Percentiles rank a stretch among this genome's conserved stretches.
Conservation (phyloP, 2,113 vertebrate species). For the Penelope pileata region DNA sequence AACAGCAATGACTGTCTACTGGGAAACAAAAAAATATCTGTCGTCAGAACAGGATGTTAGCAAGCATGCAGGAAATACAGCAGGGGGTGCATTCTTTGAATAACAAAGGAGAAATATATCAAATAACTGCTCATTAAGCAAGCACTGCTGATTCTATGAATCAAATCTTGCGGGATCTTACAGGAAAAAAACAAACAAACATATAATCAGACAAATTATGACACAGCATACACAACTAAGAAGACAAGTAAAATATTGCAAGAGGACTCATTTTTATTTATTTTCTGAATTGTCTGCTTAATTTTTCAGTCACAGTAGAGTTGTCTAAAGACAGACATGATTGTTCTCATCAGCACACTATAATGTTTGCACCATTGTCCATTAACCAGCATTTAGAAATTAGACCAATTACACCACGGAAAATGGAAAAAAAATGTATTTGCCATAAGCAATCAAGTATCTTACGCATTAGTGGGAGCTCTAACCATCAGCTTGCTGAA, state of each 20-base stretch:
- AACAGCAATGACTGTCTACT: neutral
- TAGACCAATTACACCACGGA: neutral
- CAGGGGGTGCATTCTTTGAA: neutral
- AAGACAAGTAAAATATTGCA: neutral
- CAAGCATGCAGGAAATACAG: neutral
- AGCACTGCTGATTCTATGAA: neutral
- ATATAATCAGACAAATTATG: neutral
- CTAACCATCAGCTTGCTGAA: neutral
- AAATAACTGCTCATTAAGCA: conserved; percentile 26
- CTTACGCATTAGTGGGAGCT: neutral
- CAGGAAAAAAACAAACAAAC: neutral
- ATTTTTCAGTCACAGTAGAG: neutral
- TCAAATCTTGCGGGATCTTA: neutral
- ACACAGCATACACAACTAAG: neutral
- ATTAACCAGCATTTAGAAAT: neutral
- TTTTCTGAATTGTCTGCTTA: neutral
- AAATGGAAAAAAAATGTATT: neutral
- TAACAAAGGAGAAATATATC: neutral
- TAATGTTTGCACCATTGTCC: neutral
- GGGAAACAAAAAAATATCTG: neutral
- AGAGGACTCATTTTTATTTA: neutral
- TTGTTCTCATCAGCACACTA: neutral
- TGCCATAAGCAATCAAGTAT: neutral
- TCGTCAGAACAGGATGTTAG: neutral
- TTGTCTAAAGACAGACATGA: neutral